Evolutionary conservation across 2,797 vertebrate species (phyloP).

Genomic region (Anguilla pacifica): DNA sequence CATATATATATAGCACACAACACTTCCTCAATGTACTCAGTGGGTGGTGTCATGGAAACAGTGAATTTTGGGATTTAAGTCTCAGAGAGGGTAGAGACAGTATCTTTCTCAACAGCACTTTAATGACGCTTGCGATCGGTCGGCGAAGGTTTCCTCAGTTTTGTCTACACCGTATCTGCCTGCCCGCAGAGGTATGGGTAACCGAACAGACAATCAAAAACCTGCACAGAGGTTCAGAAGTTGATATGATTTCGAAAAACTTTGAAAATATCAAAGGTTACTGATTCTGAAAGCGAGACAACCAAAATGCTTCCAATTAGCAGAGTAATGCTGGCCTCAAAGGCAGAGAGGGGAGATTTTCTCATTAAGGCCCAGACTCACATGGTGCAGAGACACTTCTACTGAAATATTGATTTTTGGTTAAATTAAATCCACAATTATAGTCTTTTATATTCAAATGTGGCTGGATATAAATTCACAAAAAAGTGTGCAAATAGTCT

Average conservation of each 20-base stretch:
- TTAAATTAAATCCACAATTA: not conserved
- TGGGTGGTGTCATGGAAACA: not conserved
- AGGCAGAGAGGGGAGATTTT: not conserved
- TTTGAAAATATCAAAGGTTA: conserved; percentile 38
- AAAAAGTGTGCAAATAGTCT: no score
- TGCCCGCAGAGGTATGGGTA: conserved; percentile 1
- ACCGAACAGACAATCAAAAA: conserved; percentile 25
- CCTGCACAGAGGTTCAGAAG: conserved; percentile 27
- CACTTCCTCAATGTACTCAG: not conserved
- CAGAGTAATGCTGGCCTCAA: conserved; percentile 17
- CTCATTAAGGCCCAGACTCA: conserved; percentile 29
- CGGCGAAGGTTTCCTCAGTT: not conserved
- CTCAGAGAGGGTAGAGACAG: not conserved
- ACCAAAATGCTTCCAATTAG: conserved; percentile 30
- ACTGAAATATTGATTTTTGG: conserved; percentile 18
- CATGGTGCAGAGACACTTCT: not conserved
- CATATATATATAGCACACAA: not conserved
- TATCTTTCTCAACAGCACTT: not conserved
- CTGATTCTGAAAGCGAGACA: conserved; percentile 21
- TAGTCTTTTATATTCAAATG: not conserved
- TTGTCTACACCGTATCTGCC: not conserved
- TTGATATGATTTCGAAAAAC: conserved; percentile 33
- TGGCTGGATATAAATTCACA: not conserved
- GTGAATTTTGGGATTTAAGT: not conserved
- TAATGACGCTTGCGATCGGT: not conserved